Evolutionary conservation across 2,888 invertebrate genomes (phyloP).

Genomic region (Melitaea athalia): DNA sequence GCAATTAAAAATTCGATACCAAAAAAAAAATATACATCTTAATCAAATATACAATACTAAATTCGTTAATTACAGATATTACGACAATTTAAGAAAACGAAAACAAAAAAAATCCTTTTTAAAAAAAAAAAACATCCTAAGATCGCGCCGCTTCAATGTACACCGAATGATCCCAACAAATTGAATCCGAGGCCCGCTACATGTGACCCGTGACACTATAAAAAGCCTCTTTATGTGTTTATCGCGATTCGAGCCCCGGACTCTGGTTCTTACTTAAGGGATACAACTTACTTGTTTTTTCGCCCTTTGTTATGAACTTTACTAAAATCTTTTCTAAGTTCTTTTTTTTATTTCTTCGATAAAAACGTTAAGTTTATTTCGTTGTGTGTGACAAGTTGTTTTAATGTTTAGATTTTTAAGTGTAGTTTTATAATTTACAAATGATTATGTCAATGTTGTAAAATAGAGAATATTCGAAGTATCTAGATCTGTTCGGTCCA

Average conservation of each 20-base stretch:
- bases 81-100: neutral
- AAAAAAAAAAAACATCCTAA: neutral
- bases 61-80: neutral
- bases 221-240: constrained; percentile 51
- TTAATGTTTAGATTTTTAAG: neutral
- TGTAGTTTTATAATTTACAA: neutral
- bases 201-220: constrained; percentile 38
- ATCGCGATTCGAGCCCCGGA: constrained; percentile 52
- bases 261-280: constrained; percentile 12
- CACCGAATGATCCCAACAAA: constrained; percentile 50
- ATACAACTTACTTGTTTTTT: constrained; percentile 6
- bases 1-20: too few relatives aligned
- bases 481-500: too few relatives aligned
- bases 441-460: too few relatives aligned
- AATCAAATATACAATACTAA: neutral
- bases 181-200: constrained; percentile 38
- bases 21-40: too few relatives aligned
- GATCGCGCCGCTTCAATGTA: constrained; percentile 42
- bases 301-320: neutral
- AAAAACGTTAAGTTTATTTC: neutral
- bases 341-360: neutral
- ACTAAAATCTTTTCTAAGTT: neutral
- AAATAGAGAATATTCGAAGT: too few relatives aligned
- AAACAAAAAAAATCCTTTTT: constrained; percentile 8
- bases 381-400: neutral